phyloP scores from a whole-genome alignment of 2,888 invertebrate genomes.

The Microchrysa polita region DNA sequence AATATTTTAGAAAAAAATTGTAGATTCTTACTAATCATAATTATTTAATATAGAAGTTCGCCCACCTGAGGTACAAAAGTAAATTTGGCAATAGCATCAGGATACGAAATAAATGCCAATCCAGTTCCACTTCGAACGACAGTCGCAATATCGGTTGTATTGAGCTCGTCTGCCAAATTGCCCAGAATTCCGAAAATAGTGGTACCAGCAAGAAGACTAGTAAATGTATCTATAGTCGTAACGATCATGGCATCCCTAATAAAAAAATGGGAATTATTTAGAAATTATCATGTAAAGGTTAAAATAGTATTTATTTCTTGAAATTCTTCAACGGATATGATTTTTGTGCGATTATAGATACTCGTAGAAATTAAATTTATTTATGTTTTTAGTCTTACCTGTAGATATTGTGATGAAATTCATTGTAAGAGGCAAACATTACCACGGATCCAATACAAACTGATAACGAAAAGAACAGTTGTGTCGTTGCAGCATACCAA shows the following conservation, averaged over 20 bases:
- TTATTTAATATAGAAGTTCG: neutral
- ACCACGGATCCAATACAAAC: constrained; percentile 79
- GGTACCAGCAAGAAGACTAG: constrained; percentile 80
- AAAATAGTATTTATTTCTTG: no score
- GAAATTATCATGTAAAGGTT: no score
- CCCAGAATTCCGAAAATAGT: constrained; percentile 86
- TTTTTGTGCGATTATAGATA: no score
- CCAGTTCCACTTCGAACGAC: constrained; percentile 81
- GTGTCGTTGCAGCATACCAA: constrained; percentile 82
- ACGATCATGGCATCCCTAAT: constrained; percentile 84
- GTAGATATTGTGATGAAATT: constrained; percentile 75
- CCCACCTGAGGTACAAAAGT: constrained; percentile 75
- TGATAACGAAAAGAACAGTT: constrained; percentile 81
- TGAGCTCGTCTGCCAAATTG: constrained; percentile 74
- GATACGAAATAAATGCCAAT: constrained; percentile 84
- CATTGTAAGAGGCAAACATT: constrained; percentile 83
- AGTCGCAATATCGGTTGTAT: constrained; percentile 68
- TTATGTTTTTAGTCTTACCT: no score
- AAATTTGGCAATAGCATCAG: constrained; percentile 83
- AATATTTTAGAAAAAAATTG: constrained; percentile 46
- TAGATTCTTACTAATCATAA: no score
- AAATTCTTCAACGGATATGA: no score
- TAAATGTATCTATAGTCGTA: constrained; percentile 81
- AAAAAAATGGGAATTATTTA: no score
- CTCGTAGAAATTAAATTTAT: no score